Evolutionary conservation across 2,888 invertebrate genomes (phyloP), one percentile per base, ranked within the genome.

Genomic region (Andricus quercusramuli): DNA sequence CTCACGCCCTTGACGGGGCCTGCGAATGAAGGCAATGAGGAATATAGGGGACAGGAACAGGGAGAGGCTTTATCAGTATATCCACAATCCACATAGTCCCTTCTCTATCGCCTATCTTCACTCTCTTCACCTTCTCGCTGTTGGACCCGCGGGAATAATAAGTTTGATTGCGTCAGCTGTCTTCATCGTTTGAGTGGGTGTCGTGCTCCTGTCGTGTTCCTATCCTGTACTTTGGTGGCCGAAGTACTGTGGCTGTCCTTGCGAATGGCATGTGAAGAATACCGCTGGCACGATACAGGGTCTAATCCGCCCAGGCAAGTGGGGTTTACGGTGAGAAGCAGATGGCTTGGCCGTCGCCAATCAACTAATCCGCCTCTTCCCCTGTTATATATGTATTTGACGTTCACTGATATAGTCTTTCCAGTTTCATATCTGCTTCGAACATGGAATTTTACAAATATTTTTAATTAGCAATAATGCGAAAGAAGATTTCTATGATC

Each of bases 321-420:
- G 82, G 84, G 79, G 78, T 76, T 84, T 29, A 29, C 20, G 17
- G 20, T 67, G 79, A 84, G 85, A 84, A 86, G 85, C 89, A 89
- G 89, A 89, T 89, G 89, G 89, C 88, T 86, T 89, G 85, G 86
- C 87, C 86, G 87, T 87, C 88, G 86, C 88, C 88, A 88, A 89
- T 89, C 88, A 88, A 87, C 88, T 89, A 89, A 89, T 89, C 88
- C 87, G 80, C 83, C 47, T 47, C 68, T 22, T 68, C 44, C 56
- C 56, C 56, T n/a, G 15, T 15, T 44, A 15, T 44, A 13, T 44
- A 44, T 44, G 22, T 3, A 44, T 41, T 44, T 41, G 44, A 68
- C 68, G 22, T 68, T 44, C 68, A 17, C 44, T 41, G 44, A 22
- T 59, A 59, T 15, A 44, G 15, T 44, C 44, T 15, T 44, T 44